A percentile compares a stretch with the other conserved stretches of the same genome.
These are phyloP conservation scores for Galeopsomyia nigrocyanea DNA, from an alignment of 2,888 invertebrate species.

Conservation along the genomic window DNA sequence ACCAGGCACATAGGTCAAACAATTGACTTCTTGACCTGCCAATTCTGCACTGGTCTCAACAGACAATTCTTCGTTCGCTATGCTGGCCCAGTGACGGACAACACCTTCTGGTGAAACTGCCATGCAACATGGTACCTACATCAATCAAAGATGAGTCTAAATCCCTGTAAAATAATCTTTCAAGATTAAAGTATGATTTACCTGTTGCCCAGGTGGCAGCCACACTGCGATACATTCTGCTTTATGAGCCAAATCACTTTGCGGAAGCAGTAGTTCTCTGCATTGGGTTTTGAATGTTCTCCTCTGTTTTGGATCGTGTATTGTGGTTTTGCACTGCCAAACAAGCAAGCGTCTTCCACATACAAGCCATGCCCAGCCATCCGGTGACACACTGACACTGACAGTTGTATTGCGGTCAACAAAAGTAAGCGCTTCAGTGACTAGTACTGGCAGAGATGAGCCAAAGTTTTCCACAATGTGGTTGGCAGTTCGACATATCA, in stretches of 20 bases:
- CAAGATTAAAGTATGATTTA: constrained; percentile 46
- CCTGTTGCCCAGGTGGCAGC: constrained; percentile 72
- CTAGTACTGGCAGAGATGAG: constrained; percentile 85
- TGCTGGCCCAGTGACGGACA: constrained; percentile 92
- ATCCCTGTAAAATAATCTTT: constrained; percentile 13
- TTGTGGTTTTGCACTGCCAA: constrained; percentile 81
- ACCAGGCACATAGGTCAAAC: constrained; percentile 77
- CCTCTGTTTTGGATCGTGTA: constrained; percentile 62
- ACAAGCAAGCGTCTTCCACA: constrained; percentile 86
- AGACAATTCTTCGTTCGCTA: constrained; percentile 88
- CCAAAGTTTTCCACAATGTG: constrained; percentile 87
- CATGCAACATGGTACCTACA: constrained; percentile 83
- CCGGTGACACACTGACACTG: constrained; percentile 76
- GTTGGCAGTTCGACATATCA: constrained; percentile 81
- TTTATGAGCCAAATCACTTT: constrained; percentile 92
- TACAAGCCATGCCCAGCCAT: constrained; percentile 89
- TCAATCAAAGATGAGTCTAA: background rate
- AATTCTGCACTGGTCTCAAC: constrained; percentile 88
- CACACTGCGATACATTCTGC: constrained; percentile 87
- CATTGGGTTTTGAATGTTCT: constrained; percentile 77
- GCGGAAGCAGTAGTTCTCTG: constrained; percentile 88
- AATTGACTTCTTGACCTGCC: constrained; percentile 89
- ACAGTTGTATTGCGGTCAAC: constrained; percentile 76
- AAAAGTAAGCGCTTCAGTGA: constrained; percentile 90
- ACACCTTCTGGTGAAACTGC: constrained; percentile 95